phyloP scores from a whole-genome alignment of 2,888 invertebrate species.

The Norana najaformis region DNA sequence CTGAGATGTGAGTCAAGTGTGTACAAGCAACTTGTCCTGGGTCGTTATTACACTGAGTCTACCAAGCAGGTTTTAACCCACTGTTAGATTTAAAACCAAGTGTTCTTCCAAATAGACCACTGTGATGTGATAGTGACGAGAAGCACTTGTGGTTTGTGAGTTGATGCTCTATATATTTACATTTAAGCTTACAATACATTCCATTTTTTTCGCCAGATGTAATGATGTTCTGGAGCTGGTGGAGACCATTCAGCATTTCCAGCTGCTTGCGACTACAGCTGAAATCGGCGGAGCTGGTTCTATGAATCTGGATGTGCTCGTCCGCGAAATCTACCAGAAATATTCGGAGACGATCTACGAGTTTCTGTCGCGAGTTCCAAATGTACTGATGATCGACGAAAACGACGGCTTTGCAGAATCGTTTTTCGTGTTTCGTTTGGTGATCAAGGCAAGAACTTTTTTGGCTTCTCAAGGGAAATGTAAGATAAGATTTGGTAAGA shows the following conservation, averaged over 20 bases:
- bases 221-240: conserved; percentile 62
- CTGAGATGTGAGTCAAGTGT: too few species aligned
- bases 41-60: too few species aligned
- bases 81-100: too few species aligned
- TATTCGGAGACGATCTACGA: conserved; percentile 57
- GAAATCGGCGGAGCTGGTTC: conserved; percentile 62
- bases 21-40: too few species aligned
- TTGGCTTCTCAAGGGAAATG: too few species aligned
- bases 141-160: too few species aligned
- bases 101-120: too few species aligned
- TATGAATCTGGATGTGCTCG: conserved; percentile 59
- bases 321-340: conserved; percentile 59
- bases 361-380: conserved; percentile 52
- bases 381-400: conserved; percentile 60
- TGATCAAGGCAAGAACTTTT: conserved; percentile 56
- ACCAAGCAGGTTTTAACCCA: too few species aligned
- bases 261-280: conserved; percentile 59
- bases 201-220: conserved; percentile 54
- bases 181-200: too few species aligned
- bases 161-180: not conserved
- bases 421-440: conserved; percentile 60
- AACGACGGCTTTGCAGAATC: conserved; percentile 60
- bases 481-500: too few species aligned
- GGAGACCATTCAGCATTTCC: conserved; percentile 61
- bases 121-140: too few species aligned